Conservation (phyloP, 30 jellyfish, hydroid and myxozoan species). For the Aurelia coerulea region DNA sequence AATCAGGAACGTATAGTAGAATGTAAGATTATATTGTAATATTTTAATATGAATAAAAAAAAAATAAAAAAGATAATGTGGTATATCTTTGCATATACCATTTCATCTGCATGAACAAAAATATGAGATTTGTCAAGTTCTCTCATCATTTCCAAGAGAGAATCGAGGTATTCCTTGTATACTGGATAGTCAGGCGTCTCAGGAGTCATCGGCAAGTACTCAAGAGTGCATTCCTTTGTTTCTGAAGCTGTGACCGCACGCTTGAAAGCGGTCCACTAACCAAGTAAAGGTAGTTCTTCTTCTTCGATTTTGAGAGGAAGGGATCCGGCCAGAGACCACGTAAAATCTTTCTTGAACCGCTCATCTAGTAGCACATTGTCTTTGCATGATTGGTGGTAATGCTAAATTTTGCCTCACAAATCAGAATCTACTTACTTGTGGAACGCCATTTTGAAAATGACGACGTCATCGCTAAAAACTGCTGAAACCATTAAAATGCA, state of each 20-base stretch:
- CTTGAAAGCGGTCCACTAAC: constrained; percentile 58
- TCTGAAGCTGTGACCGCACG: constrained; percentile 24
- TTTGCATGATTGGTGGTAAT: constrained; percentile 5
- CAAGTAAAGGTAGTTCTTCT: constrained; percentile 36
- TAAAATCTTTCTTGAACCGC: constrained; percentile 38
- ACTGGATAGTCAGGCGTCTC: constrained; percentile 58
- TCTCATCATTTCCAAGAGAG: constrained; percentile 20
- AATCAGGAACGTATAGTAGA: no score
- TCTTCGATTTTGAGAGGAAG: constrained; percentile 31
- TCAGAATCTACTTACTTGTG: background rate
- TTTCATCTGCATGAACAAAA: constrained; percentile 65
- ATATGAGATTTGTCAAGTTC: constrained; percentile 28
- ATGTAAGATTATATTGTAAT: no score
- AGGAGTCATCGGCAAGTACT: constrained; percentile 57
- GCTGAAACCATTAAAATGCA: no score
- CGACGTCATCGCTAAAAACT: background rate
- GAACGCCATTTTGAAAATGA: no score
- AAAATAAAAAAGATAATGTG: constrained; percentile 35
- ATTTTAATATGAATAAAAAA: no score
- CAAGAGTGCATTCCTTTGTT: constrained; percentile 18
- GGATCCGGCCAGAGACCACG: constrained; percentile 50
- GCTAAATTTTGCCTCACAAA: background rate
- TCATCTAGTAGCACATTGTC: constrained; percentile 14
- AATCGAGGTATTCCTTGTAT: constrained; percentile 37
- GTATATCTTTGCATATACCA: constrained; percentile 57